These are phyloP conservation scores for Hoplias malabaricus DNA, from an alignment of 2,113 vertebrate genomes.

Conservation along the genomic window DNA sequence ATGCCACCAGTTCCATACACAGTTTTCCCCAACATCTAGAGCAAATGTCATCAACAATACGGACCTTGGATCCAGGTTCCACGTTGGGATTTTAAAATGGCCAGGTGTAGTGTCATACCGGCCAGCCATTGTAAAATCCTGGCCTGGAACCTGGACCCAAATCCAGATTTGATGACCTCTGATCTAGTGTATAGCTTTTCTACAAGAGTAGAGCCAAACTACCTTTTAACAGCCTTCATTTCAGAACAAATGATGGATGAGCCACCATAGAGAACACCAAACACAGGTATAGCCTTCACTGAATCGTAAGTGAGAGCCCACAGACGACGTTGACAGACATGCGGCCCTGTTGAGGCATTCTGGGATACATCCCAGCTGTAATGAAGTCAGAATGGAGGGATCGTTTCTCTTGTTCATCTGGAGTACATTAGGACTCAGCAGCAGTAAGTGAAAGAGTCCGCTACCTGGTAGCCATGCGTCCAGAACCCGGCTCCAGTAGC, in stretches of 20 bases:
- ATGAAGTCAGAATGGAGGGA: conserved; percentile 45
- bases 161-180: too few relatives aligned
- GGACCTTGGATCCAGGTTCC: too few relatives aligned
- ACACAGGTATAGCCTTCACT: conserved; percentile 34
- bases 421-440: conserved; percentile 45
- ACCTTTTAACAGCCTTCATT: background rate
- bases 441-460: conserved; percentile 46
- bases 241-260: background rate
- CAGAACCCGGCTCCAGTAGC: conserved; percentile 52
- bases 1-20: too few relatives aligned
- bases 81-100: too few relatives aligned
- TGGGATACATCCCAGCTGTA: conserved; percentile 51
- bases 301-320: background rate
- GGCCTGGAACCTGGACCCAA: too few relatives aligned
- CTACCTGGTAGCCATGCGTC: conserved; percentile 49
- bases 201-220: too few relatives aligned
- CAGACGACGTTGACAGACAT: background rate
- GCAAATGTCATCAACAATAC: too few relatives aligned
- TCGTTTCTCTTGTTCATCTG: conserved; percentile 52
- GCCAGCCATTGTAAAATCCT: too few relatives aligned
- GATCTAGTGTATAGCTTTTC: too few relatives aligned
- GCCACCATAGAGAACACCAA: too few relatives aligned
- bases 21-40: too few relatives aligned
- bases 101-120: too few relatives aligned
- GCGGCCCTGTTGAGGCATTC: conserved; percentile 12